Conservation (phyloP, 92 coral and sea anemone species). For the Phenganax marumi region DNA sequence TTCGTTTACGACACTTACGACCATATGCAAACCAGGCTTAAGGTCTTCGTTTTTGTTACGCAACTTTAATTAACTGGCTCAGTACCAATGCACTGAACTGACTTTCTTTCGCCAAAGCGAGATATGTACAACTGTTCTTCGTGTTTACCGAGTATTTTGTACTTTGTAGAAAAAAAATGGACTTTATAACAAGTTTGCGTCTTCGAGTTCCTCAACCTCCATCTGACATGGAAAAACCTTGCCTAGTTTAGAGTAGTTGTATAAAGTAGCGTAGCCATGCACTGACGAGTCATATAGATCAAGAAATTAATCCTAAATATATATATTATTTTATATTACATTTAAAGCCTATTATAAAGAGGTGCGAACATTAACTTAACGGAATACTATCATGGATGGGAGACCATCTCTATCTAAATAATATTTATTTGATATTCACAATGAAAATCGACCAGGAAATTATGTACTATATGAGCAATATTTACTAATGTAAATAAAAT, state of each 20-base stretch:
- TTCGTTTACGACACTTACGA: too few relatives aligned
- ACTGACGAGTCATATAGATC: constrained; percentile 7
- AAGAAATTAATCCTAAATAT: constrained; percentile 15
- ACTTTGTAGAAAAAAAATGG: constrained; percentile 39
- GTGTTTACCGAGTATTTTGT: neutral
- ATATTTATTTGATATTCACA: constrained; percentile 33
- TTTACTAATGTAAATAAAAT: constrained; percentile 36
- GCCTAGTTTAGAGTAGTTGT: constrained; percentile 31
- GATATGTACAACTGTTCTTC: neutral
- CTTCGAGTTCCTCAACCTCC: constrained; percentile 48
- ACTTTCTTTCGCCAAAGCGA: neutral
- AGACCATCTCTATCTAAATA: constrained; percentile 13
- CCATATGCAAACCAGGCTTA: too few relatives aligned
- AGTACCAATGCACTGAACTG: neutral
- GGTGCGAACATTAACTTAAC: constrained; percentile 21
- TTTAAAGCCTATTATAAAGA: constrained; percentile 15
- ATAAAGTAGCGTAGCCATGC: neutral
- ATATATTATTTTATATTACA: constrained; percentile 21
- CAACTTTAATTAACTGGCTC: neutral
- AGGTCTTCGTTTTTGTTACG: neutral
- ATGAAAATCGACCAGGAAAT: constrained; percentile 1
- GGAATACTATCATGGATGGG: neutral
- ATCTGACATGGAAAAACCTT: constrained; percentile 45
- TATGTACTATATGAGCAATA: constrained; percentile 25
- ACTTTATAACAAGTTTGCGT: constrained; percentile 42